A percentile compares a stretch with the other conserved stretches of the same genome.
Evolutionary conservation across 2,797 vertebrate genomes (phyloP).

Genomic region (Enteromius fasciolatus): DNA sequence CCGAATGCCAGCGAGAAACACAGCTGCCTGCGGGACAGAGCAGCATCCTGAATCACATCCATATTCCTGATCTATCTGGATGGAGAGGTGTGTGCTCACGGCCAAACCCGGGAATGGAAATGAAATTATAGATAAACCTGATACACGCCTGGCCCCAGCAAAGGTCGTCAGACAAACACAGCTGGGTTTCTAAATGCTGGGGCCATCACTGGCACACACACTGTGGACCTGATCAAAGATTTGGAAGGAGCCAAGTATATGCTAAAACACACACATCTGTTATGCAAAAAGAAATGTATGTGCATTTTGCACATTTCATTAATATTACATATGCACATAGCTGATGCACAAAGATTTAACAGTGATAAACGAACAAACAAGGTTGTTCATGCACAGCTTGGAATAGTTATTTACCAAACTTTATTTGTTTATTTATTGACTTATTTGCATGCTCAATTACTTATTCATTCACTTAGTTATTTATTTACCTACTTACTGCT

Average conservation of each 20-base stretch:
- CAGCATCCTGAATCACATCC: conserved; percentile 41
- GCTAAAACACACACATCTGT: not conserved
- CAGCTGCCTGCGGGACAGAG: conserved; percentile 42
- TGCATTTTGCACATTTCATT: not conserved
- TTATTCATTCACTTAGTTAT: conserved; percentile 44
- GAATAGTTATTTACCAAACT: conserved; percentile 29
- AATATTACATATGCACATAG: not conserved
- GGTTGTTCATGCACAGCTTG: conserved; percentile 5
- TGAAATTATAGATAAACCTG: conserved; percentile 67
- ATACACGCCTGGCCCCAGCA: conserved; percentile 55
- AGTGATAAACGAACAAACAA: not conserved
- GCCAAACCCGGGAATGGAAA: conserved; percentile 65
- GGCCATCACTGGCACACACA: conserved; percentile 21
- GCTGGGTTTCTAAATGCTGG: conserved; percentile 53
- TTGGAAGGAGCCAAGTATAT: not conserved
- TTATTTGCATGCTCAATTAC: conserved; percentile 36
- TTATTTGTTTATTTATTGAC: conserved; percentile 28
- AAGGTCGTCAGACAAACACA: conserved; percentile 60
- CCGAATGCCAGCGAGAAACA: conserved; percentile 21
- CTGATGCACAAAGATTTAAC: not conserved
- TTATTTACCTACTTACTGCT: conserved; percentile 47
- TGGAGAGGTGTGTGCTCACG: conserved; percentile 54
- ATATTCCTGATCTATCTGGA: conserved; percentile 51
- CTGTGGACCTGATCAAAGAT: conserved; percentile 1
- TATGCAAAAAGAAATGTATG: not conserved